Conservation (phyloP, 2,797 vertebrate species). For the Aphelocoma californica region DNA sequence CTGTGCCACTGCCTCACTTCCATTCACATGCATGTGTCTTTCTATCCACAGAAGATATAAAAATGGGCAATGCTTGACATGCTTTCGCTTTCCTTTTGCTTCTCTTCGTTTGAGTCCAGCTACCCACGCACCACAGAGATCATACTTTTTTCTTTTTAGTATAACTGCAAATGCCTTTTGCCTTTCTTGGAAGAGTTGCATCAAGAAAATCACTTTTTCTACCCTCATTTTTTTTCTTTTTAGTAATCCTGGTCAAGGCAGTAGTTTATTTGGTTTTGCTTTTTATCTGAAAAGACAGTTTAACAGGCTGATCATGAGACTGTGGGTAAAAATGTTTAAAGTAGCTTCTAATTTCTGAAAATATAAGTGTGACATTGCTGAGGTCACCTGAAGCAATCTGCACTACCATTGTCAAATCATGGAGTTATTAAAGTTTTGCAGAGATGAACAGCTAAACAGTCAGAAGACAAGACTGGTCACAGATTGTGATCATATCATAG, state of each 20-base stretch:
- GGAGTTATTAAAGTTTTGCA: background rate
- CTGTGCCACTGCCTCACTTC: background rate
- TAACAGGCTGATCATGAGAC: background rate
- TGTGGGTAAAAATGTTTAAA: slow-evolving; percentile 7
- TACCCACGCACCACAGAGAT: background rate
- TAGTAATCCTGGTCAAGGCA: background rate
- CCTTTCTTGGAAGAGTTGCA: background rate
- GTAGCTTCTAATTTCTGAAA: background rate
- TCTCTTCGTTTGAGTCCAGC: background rate
- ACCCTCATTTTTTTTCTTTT: background rate
- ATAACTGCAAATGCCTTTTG: background rate
- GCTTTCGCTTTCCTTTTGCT: background rate
- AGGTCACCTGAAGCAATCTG: background rate
- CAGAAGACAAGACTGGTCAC: background rate
- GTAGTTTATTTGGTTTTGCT: background rate
- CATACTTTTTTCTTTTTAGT: background rate
- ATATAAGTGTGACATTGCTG: background rate
- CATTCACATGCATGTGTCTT: background rate
- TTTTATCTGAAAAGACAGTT: background rate
- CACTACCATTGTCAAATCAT: background rate
- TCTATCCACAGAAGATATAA: background rate
- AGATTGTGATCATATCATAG: background rate
- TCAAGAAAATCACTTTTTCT: slow-evolving; percentile 26
- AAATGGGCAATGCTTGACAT: background rate
- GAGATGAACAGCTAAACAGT: background rate